Evolutionary conservation across 2,888 invertebrate genomes (phyloP).

Genomic region (Scotopteryx bipunctaria): DNA sequence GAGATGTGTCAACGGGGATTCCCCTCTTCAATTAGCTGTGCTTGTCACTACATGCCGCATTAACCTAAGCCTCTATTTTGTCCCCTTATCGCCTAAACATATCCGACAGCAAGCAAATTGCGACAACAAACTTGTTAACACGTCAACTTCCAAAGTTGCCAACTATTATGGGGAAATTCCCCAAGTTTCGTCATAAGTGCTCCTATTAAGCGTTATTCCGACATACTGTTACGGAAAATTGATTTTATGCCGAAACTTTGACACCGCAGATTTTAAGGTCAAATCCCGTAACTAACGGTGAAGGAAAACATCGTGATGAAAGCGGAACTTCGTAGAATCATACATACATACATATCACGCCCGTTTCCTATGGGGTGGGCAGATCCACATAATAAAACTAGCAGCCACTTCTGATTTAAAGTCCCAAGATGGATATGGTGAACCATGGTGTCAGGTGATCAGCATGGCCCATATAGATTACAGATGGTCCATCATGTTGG

Average conservation of each 20-base stretch:
- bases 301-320: too few species aligned
- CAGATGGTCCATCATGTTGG: too few species aligned
- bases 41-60: conserved; percentile 3
- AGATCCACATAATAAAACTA: too few species aligned
- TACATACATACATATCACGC: too few species aligned
- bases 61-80: conserved; percentile 7
- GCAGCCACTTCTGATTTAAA: too few species aligned
- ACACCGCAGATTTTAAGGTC: conserved; percentile 20
- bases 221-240: conserved; percentile 35
- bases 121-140: conserved; percentile 31
- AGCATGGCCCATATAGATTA: too few species aligned
- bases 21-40: neutral
- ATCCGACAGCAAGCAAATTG: conserved; percentile 23
- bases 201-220: conserved; percentile 35
- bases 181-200: conserved; percentile 36
- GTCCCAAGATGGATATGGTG: too few species aligned
- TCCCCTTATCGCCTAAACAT: conserved; percentile 7
- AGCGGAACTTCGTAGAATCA: too few species aligned
- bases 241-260: conserved; percentile 36
- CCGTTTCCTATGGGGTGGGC: too few species aligned
- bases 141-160: conserved; percentile 28
- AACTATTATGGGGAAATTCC: conserved; percentile 35
- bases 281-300: conserved; percentile 2
- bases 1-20: too few species aligned
- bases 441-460: too few species aligned